Evolutionary conservation across 2,888 invertebrate species (phyloP), one percentile per base, ranked within the genome.

Genomic region (Nomada lathburiana): DNA sequence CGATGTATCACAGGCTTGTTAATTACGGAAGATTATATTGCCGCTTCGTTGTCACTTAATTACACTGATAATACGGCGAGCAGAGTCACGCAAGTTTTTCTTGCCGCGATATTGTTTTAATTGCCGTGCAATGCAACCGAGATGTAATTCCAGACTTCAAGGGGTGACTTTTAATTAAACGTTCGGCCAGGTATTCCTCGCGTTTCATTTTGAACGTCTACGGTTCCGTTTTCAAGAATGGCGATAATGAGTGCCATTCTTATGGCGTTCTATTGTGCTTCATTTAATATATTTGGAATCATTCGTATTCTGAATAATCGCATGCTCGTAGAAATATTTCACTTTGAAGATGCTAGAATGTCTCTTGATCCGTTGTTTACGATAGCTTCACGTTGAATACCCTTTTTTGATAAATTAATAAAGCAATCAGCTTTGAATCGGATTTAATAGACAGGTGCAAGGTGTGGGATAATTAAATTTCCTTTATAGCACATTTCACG

Each of bases 121-220:
- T 79, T 76, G 42, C 18, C 53, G 47, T 42, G 53, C n/a, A 26
- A 74, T 29, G 65, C 42, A 13, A 9, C 64, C 23, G 18, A 42
- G 10, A 26, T 62, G 9, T 20, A 68, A 77, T 64, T 57, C 23
- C 11, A 52, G 16, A 13, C 42, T 77, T 63, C 55, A 64, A 52
- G 59, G 18, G 18, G 11, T 23, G 53, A 53, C 53, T 79, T 71
- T 79, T 55, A 71, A 80, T 80, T 67, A 53, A 52, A 80, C 57
- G 50, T 69, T 63, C 59, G 20, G 23, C 20, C 59, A 60, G 53
- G 65, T 52, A 47, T 36, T 65, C 36, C 36, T 13, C 5, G 23
- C 1, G 78, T 64, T 57, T 44, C 47, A 4, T 68, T 62, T 16
- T 47, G 44, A 78, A 23, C 55, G 42, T 18, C 16, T 9, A 4